Conservation (phyloP, 2,797 vertebrate species). For the Alca torda region DNA sequence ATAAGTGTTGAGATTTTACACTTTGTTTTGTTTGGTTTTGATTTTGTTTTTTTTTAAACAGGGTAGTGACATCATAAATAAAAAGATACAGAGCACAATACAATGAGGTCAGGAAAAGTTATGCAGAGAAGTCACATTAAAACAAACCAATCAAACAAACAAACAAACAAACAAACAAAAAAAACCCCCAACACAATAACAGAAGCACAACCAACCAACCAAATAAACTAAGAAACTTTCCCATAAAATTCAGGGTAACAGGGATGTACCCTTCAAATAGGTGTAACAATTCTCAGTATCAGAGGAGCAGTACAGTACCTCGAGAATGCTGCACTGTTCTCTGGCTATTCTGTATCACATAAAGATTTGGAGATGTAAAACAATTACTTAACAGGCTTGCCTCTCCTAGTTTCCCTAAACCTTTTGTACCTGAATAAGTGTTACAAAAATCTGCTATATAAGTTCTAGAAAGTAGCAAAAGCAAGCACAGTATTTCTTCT, state of each 20-base stretch:
- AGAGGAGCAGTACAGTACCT: not conserved
- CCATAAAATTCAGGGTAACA: not conserved
- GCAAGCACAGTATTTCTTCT: not conserved
- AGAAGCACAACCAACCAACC: not conserved
- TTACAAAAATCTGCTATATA: not conserved
- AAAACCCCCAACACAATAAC: not conserved
- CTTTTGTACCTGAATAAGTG: not conserved
- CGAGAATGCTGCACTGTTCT: not conserved
- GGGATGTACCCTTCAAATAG: not conserved
- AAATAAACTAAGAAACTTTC: rapidly evolving
- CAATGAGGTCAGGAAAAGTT: not conserved
- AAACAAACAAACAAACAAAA: not conserved
- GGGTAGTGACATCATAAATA: not conserved
- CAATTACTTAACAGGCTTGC: not conserved
- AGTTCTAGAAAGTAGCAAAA: not conserved
- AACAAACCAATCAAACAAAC: not conserved
- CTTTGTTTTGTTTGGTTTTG: not conserved
- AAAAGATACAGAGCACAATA: not conserved
- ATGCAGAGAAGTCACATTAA: not conserved
- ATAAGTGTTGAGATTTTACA: not conserved
- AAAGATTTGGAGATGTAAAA: not conserved
- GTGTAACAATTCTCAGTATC: not conserved
- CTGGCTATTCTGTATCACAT: not conserved
- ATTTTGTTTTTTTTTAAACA: not conserved
- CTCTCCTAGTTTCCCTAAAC: not conserved